Conservation (phyloP, 2,888 invertebrate genomes). For the Epinotia nisella region DNA sequence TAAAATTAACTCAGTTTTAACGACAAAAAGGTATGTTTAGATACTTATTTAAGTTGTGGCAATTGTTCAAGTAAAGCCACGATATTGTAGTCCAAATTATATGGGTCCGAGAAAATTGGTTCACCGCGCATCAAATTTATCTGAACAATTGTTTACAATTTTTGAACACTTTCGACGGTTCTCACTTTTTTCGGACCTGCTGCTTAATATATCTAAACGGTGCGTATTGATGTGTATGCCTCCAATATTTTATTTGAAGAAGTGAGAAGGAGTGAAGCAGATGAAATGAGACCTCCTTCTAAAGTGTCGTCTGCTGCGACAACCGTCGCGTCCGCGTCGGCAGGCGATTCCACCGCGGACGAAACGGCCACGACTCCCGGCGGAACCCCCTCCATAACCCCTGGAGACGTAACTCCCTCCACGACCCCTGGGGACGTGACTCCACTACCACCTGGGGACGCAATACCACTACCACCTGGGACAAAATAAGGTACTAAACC, state of each 20-base stretch:
- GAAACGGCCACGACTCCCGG: background rate
- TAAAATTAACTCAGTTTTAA: background rate
- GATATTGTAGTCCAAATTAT: background rate
- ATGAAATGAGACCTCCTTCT: conserved; percentile 47
- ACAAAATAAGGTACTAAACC: conserved; percentile 39
- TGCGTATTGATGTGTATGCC: conserved; percentile 40
- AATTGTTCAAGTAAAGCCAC: conserved; percentile 59
- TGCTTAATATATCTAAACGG: background rate
- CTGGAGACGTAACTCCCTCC: conserved; percentile 36
- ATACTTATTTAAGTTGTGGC: conserved; percentile 62
- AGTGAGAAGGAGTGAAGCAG: conserved; percentile 61
- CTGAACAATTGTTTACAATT: conserved; percentile 65
- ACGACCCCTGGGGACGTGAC: conserved; percentile 35
- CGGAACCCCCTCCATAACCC: background rate
- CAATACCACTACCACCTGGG: background rate
- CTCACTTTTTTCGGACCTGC: conserved; percentile 58
- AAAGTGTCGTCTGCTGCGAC: background rate
- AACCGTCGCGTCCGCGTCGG: background rate
- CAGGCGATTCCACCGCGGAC: background rate
- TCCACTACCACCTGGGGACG: background rate
- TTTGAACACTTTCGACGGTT: conserved; percentile 42
- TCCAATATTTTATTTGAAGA: conserved; percentile 63
- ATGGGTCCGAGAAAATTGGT: conserved; percentile 49
- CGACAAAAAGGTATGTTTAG: conserved; percentile 54
- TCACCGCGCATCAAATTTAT: conserved; percentile 26